Base-by-base conservation (phyloP, 2,888 invertebrate species). In the Cylloceria caligata region DNA sequence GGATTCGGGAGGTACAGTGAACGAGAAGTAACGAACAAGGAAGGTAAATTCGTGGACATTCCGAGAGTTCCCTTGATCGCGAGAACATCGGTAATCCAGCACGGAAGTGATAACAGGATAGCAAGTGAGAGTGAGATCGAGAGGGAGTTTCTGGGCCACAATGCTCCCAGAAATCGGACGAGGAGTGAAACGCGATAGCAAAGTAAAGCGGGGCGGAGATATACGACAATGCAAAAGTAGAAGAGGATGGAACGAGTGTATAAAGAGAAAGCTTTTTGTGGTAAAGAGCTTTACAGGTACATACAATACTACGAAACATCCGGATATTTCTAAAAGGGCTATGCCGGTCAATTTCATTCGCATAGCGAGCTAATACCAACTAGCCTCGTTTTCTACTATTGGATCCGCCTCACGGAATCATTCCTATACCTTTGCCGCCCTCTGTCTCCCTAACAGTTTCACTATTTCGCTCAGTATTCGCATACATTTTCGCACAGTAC, bases 271-370 rank as follows among this genome's bases (percentile, higher is more conserved):
- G 45, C 65, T 71, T 71, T 60, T 71, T 45, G n/a, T 60, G 27
- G 24, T 24, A 39, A 64, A 45, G 19, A 16, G 2, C 57, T 49
- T 67, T 34, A 21, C 34, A 16, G 13, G 47, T 21, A n/a, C 19
- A 39, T 34, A 1, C 47, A 55, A 72, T 47, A 69, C 42, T 30
- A n/a, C 7, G 36, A 27, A 60, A 65, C 49, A 52, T 78, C 13
- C 80, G 24, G 42, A 24, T 69, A 75, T 69, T 49, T 57, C 57
- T 64, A 13, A 73, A 77, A 52, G 55, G 73, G 49, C 42, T 64
- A 11, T 19, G 19, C 27, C n/a, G 64, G 72, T 49, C 30, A 69
- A 81, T 67, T 80, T 65, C 27, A 75, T 80, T 83, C 30, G 30
- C 36, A 60, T 36, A 16, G 34, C 57, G 16, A 60, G 39, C 55